phyloP scores from a whole-genome alignment of 2,797 vertebrate species.

The Alectoris magna region DNA sequence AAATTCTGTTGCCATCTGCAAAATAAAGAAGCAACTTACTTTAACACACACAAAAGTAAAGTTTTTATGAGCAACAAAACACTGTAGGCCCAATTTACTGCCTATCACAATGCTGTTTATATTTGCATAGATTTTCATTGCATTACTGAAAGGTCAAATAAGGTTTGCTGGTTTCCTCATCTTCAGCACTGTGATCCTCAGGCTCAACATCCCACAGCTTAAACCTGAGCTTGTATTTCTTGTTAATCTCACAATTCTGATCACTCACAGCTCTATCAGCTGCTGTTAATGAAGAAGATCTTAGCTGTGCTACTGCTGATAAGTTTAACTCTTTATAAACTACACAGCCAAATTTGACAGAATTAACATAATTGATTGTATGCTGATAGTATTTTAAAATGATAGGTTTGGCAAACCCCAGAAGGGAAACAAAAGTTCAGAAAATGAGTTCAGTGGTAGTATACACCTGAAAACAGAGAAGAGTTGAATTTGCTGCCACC shows the following conservation, averaged over 20 bases:
- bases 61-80: background rate
- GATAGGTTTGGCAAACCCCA: background rate
- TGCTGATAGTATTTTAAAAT: background rate
- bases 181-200: background rate
- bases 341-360: background rate
- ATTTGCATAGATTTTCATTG: background rate
- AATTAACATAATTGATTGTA: background rate
- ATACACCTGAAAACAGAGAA: background rate
- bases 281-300: background rate
- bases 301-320: background rate
- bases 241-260: background rate
- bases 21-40: background rate
- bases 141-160: background rate
- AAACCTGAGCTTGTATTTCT: background rate
- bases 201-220: background rate
- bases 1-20: background rate
- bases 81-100: fast-evolving
- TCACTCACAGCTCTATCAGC: background rate
- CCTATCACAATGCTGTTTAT: background rate
- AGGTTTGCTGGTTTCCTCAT: background rate
- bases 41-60: background rate
- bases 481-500: fast-evolving
- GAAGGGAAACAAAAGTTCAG: background rate
- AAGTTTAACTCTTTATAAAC: background rate
- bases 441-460: background rate